Evolutionary conservation across 2,888 invertebrate genomes (phyloP).

Genomic region (Yponomeuta plumbellus): DNA sequence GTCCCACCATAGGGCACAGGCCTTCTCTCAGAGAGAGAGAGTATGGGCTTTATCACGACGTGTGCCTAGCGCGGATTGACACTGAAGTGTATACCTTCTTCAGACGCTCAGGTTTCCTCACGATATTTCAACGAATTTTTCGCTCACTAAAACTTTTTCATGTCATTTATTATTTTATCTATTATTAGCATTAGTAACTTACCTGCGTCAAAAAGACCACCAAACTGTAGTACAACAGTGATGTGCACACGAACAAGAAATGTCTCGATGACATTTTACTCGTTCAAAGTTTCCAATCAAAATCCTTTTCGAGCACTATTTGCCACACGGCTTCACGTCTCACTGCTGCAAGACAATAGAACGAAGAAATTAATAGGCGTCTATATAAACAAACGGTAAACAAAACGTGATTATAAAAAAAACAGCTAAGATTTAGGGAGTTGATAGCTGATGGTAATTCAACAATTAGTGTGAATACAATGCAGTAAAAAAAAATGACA

Average conservation of each 20-base stretch:
- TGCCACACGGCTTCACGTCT: slow-evolving; percentile 22
- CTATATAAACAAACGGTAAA: background rate
- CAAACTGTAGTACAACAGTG: slow-evolving; percentile 36
- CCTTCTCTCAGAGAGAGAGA: no score
- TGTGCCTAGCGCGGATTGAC: no score
- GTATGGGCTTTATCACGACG: no score
- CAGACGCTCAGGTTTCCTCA: no score
- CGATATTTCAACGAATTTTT: background rate
- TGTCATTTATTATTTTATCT: background rate
- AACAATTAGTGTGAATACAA: background rate
- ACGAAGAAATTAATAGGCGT: background rate
- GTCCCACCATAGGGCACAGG: no score
- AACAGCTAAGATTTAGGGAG: background rate
- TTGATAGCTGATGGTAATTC: background rate
- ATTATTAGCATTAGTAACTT: slow-evolving; percentile 25
- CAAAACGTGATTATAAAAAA: background rate
- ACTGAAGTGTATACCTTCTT: no score
- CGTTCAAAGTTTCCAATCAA: slow-evolving; percentile 23
- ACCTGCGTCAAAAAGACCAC: slow-evolving; percentile 40
- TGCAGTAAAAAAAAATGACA: background rate
- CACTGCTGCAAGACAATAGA: slow-evolving; percentile 10
- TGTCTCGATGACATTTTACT: slow-evolving; percentile 40
- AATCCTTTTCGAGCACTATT: slow-evolving; percentile 21
- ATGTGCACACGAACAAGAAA: slow-evolving; percentile 41
- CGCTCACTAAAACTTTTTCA: background rate